Evolutionary conservation across 2,888 invertebrate species (phyloP).

Genomic region (Metalampra italica): DNA sequence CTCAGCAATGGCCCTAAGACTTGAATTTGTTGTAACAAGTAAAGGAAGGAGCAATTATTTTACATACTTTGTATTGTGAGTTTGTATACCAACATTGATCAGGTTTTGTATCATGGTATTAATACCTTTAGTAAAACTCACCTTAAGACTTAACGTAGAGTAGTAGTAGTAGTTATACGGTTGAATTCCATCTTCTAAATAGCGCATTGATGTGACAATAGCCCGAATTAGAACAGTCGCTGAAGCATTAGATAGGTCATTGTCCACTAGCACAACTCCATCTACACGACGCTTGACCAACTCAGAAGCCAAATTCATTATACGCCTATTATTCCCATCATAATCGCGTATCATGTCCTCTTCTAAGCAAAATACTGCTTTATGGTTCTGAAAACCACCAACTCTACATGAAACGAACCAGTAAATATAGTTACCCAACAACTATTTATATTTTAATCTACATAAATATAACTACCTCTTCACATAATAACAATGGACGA

Average conservation of each 20-base stretch:
- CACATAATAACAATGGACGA: constrained; percentile 17
- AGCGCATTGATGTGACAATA: constrained; percentile 22
- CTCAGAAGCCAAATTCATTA: constrained; percentile 20
- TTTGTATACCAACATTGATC: too few relatives aligned
- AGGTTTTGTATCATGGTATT: too few relatives aligned
- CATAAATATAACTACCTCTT: constrained; percentile 16
- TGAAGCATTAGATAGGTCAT: constrained; percentile 10
- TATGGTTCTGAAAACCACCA: constrained; percentile 22
- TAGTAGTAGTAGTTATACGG: constrained; percentile 23
- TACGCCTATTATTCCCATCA: constrained; percentile 15
- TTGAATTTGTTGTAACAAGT: too few relatives aligned
- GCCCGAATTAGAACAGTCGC: constrained; percentile 17
- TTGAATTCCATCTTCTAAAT: constrained; percentile 18
- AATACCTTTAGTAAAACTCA: constrained; percentile 10
- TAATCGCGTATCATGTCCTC: constrained; percentile 21
- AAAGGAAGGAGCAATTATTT: too few relatives aligned
- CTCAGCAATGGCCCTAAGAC: too few relatives aligned
- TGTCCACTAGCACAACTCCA: constrained; percentile 22
- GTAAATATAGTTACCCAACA: too few relatives aligned
- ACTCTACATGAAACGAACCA: neutral
- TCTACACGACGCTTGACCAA: constrained; percentile 20
- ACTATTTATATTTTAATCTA: too few relatives aligned
- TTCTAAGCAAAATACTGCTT: constrained; percentile 25
- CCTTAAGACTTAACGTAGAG: constrained; percentile 20
- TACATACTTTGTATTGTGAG: too few relatives aligned